Conservation (phyloP, 2,888 invertebrate species). For the Lasioglossum oenotherae region DNA sequence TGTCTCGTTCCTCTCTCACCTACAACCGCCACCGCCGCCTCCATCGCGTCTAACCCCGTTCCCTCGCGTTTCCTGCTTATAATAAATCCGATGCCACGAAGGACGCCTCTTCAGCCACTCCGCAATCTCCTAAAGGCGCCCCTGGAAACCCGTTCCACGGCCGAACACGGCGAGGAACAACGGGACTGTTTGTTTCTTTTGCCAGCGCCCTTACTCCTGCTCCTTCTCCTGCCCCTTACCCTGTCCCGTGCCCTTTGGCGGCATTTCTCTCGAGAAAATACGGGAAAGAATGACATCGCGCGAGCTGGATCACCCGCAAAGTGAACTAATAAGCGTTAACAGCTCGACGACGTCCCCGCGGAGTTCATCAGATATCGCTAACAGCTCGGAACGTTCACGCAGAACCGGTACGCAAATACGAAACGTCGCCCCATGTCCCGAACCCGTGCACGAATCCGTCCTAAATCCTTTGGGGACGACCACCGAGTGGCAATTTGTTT, state of each 20-base stretch:
- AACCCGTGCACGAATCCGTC: not conserved
- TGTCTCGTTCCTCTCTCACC: not conserved
- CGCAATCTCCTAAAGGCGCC: constrained; percentile 66
- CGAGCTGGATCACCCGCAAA: not conserved
- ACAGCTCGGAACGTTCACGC: not conserved
- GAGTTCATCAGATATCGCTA: not conserved
- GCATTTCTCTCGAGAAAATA: constrained; percentile 16
- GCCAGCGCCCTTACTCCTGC: not conserved
- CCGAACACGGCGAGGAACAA: constrained; percentile 45
- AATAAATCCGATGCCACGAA: constrained; percentile 75
- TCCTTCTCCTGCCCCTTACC: no score
- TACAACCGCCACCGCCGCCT: not conserved
- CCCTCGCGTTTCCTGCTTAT: constrained; percentile 70
- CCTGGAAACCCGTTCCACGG: constrained; percentile 22
- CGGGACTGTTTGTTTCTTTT: constrained; percentile 35
- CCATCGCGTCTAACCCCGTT: constrained; percentile 5
- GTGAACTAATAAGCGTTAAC: constrained; percentile 20
- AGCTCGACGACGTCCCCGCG: not conserved
- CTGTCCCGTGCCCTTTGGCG: not conserved
- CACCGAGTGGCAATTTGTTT: not conserved
- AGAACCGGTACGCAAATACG: not conserved
- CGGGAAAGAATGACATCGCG: not conserved
- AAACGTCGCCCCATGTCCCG: not conserved
- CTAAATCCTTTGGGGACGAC: not conserved
- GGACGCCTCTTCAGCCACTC: constrained; percentile 60